phyloP scores from a whole-genome alignment of 2,113 vertebrate genomes.

The Nyctibius bracteatus region DNA sequence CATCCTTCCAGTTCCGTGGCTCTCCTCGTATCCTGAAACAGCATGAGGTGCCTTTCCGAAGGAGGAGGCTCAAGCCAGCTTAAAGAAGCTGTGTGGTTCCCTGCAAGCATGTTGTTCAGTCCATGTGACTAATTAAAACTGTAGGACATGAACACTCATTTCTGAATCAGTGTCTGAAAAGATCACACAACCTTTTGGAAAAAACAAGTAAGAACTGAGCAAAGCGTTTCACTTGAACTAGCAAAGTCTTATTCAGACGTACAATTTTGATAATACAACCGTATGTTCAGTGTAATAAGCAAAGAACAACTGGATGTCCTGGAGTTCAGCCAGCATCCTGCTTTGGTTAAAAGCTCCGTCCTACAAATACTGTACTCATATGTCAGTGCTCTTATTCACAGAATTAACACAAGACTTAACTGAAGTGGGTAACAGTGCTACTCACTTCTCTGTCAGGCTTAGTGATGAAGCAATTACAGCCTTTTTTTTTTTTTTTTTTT shows the following conservation, averaged over 20 bases:
- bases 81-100: not conserved
- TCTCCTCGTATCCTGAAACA: not conserved
- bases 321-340: conserved; percentile 4
- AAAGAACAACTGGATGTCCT: not conserved
- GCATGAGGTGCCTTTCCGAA: not conserved
- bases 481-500: not conserved
- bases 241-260: conserved; percentile 22
- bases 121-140: not conserved
- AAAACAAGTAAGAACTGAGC: not conserved
- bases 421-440: not conserved
- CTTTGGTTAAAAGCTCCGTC: not conserved
- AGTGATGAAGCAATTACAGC: not conserved
- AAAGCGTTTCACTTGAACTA: not conserved
- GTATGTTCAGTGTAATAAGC: not conserved
- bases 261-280: not conserved
- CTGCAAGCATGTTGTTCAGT: fast-evolving
- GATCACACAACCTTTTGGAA: not conserved
- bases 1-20: fast-evolving
- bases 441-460: not conserved
- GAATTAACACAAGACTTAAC: not conserved
- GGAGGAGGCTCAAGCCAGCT: not conserved
- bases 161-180: conserved; percentile 41
- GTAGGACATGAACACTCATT: not conserved
- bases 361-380: not conserved
- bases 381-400: not conserved